A percentile compares a stretch with the other conserved stretches of the same genome.
Evolutionary conservation across 2,113 vertebrate species (phyloP).

Genomic region (Anarrhichthys ocellatus): DNA sequence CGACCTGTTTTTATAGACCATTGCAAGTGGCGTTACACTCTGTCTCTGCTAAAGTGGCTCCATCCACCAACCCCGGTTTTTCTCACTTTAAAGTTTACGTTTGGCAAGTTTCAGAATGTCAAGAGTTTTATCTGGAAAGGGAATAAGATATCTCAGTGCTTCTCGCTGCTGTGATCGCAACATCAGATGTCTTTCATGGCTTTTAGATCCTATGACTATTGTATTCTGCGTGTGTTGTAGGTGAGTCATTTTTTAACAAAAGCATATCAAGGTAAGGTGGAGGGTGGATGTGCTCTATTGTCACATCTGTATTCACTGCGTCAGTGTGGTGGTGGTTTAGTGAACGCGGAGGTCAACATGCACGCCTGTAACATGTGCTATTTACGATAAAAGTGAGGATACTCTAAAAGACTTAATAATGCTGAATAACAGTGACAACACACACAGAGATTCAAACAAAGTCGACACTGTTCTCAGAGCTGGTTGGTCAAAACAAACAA

Average conservation of each 20-base stretch:
- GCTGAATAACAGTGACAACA: not conserved
- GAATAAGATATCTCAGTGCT: not conserved
- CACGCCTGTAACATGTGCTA: not conserved
- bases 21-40: slow-evolving; percentile 22
- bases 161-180: slow-evolving; percentile 13
- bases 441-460: not conserved
- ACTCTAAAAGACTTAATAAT: not conserved
- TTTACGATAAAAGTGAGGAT: not conserved
- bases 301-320: not conserved
- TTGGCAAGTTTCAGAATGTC: slow-evolving; percentile 10
- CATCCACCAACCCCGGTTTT: slow-evolving; percentile 21
- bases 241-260: slow-evolving; percentile 14
- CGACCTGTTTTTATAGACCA: slow-evolving; percentile 31
- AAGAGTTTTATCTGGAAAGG: slow-evolving; percentile 20
- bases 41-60: slow-evolving; percentile 17
- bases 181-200: not conserved
- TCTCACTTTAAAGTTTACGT: slow-evolving; percentile 26
- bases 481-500: slow-evolving; percentile 21
- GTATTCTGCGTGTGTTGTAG: not conserved
- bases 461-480: not conserved
- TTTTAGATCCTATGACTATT: slow-evolving; percentile 4
- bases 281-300: not conserved
- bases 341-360: not conserved
- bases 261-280: not conserved
- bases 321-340: not conserved